Base-by-base conservation (phyloP, 64 coral and sea anemone genomes). In the Montipora efflorescens region DNA sequence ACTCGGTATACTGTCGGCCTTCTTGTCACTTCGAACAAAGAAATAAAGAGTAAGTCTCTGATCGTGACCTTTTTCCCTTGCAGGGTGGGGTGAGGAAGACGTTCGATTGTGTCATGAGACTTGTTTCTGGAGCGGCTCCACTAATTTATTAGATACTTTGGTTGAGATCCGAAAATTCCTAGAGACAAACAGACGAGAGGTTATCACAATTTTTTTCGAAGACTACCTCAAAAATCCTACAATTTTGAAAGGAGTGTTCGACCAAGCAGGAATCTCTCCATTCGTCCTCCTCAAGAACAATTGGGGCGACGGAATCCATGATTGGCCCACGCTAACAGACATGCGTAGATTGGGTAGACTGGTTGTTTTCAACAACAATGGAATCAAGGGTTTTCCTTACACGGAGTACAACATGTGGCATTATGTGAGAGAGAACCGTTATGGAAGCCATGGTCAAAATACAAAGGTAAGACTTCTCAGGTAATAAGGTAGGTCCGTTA, bases 351-450 rank as follows among this genome's bases (percentile, higher is more conserved):
- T 96, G 43, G 97, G 97, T 85, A 83, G 97, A 13, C 52, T 99
- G 52, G 76, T 99, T 8, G 95, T 99, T 58, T 99, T 99, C 19
- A 96, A 94, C 82, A 99, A 99, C 76, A 96, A 92, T 21, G 97
- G 92, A 9, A 61, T 99, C 5, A 79, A 66, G 12, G 95, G 95
- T 7, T 99, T 99, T 77, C 97, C 97, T 1, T 99, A 99, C 72
- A 94, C 95, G 0, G 74, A 22, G 23, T 57, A 49, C 47, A 99
- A 99, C 64, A 99, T 99, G 97, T 99, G 97, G 97, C 76, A 90
- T 74, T 96, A 92, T 44, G 97, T 99, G 1, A 74, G 89, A 43
- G 97, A 99, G 80, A 99, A 94, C 67, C 91, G 97, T 5, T 99
- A 99, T 92, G 97, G 97, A 51, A 83, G 57, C 10, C 22, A 52